Conservation (phyloP, 2,113 vertebrate genomes). For the Mixornis gularis region DNA sequence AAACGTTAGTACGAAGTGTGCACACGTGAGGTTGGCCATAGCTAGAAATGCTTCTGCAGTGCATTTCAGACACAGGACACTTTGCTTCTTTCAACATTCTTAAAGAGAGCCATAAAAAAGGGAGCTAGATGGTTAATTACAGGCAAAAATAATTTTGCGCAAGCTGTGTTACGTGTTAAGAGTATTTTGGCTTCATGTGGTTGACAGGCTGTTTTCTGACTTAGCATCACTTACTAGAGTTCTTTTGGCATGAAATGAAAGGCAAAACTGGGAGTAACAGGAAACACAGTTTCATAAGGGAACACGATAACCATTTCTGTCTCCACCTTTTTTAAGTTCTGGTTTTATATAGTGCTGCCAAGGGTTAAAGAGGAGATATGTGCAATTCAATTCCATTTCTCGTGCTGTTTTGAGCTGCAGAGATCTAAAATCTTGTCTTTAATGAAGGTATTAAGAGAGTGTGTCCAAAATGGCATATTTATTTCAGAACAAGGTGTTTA, state of each 20-base stretch:
- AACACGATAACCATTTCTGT: not conserved
- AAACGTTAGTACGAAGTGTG: accelerated
- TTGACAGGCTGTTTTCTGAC: not conserved
- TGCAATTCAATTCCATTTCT: not conserved
- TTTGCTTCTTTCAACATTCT: not conserved
- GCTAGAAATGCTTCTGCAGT: not conserved
- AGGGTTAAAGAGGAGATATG: not conserved
- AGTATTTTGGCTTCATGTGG: not conserved
- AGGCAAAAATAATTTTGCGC: not conserved
- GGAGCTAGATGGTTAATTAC: not conserved
- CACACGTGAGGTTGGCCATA: not conserved
- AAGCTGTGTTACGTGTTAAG: not conserved
- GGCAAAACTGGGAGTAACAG: not conserved
- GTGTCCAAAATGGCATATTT: not conserved
- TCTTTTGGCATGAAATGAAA: not conserved
- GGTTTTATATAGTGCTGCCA: not conserved
- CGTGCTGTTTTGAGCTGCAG: not conserved
- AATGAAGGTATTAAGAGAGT: not conserved
- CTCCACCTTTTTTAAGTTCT: not conserved
- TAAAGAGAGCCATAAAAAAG: not conserved
- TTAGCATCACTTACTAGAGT: not conserved
- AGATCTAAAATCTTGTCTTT: not conserved
- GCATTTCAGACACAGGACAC: too few species aligned
- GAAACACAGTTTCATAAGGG: not conserved
- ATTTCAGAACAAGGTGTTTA: constrained; percentile 10